Percentiles rank a stretch among this genome's conserved stretches.
phyloP scores from a whole-genome alignment of 1,140 invertebrate genomes.

The Paraescarpia echinospica region DNA sequence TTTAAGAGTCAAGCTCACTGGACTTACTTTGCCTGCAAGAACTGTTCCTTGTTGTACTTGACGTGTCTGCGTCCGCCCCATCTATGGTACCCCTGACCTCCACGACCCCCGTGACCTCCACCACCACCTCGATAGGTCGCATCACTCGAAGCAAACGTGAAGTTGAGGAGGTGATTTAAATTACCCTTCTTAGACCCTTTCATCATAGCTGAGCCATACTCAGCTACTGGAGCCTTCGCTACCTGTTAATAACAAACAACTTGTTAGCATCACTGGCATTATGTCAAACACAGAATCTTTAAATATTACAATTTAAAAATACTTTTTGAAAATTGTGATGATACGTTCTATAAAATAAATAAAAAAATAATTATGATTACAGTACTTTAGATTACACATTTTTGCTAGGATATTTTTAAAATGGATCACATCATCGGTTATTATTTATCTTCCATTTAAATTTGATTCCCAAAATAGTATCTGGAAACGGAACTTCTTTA shows the following conservation, averaged over 20 bases:
- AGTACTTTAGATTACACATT: too few relatives aligned
- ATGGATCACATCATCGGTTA: neutral
- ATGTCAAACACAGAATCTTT: too few relatives aligned
- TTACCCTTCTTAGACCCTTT: conserved; percentile 85
- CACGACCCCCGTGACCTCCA: conserved; percentile 34
- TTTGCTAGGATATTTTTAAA: neutral
- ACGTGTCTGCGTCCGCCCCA: conserved; percentile 32
- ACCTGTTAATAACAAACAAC: conserved; percentile 10
- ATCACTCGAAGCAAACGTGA: conserved; percentile 72
- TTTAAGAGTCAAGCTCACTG: neutral
- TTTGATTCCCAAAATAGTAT: too few relatives aligned
- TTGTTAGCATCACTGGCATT: neutral
- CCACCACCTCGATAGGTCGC: conserved; percentile 43
- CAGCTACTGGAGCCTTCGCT: neutral
- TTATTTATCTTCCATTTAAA: neutral
- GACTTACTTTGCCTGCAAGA: conserved; percentile 86
- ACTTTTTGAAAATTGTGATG: too few relatives aligned
- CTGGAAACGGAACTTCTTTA: too few relatives aligned
- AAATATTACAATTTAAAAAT: too few relatives aligned
- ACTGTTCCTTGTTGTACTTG: conserved; percentile 86
- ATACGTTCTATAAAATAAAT: too few relatives aligned
- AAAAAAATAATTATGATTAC: too few relatives aligned
- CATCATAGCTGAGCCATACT: conserved; percentile 9
- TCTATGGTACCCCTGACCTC: conserved; percentile 18
- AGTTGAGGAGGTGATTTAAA: conserved; percentile 87